Evolutionary conservation across 2,888 invertebrate species (phyloP).

Genomic region (Drepanosiphum platanoidis): DNA sequence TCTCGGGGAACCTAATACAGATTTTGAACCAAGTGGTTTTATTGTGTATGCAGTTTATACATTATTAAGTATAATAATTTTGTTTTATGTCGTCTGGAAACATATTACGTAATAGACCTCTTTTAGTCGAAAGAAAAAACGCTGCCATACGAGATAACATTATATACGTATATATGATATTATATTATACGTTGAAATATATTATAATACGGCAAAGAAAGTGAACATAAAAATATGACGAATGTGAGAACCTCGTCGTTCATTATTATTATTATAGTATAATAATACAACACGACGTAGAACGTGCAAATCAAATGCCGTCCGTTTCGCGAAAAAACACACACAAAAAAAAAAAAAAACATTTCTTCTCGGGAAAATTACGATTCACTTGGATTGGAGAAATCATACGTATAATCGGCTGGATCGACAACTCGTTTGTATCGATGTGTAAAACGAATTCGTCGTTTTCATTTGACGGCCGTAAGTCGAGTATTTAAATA

Average conservation of each 20-base stretch:
- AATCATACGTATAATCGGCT: background rate
- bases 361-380: background rate
- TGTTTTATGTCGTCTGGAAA: conserved; percentile 41
- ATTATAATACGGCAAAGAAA: background rate
- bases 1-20: conserved; percentile 8
- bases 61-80: conserved; percentile 41
- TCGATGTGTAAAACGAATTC: background rate
- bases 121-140: conserved; percentile 26
- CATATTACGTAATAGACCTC: conserved; percentile 20
- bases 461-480: background rate
- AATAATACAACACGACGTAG: background rate
- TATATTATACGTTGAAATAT: too few relatives aligned
- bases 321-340: too few relatives aligned
- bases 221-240: background rate
- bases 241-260: background rate
- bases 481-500: background rate
- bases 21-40: conserved; percentile 4
- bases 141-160: conserved; percentile 14
- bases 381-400: background rate
- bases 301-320: background rate
- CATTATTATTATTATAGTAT: background rate
- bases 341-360: background rate
- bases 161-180: conserved; percentile 1
- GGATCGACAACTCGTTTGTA: background rate
- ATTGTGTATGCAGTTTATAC: background rate